Percentiles rank a stretch among this genome's conserved stretches.
Evolutionary conservation across 2,113 vertebrate genomes (phyloP).

Genomic region (Elaphurus davidianus): DNA sequence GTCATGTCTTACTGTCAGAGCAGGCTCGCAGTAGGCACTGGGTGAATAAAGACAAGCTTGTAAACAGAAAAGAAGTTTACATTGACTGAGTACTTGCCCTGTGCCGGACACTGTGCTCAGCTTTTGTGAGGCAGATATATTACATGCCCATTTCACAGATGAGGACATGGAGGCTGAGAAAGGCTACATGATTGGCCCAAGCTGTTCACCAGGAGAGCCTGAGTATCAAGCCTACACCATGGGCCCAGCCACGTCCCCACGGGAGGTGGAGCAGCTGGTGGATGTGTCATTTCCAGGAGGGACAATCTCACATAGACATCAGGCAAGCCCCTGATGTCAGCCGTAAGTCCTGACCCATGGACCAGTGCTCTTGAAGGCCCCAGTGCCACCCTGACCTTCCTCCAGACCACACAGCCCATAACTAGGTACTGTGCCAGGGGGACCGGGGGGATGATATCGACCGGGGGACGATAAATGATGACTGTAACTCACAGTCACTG

Average conservation of each 20-base stretch:
- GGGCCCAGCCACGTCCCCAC: neutral
- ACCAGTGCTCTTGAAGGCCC: neutral
- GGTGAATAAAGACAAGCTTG: neutral
- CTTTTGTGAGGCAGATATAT: neutral
- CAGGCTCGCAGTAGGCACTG: neutral
- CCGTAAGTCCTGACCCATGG: neutral
- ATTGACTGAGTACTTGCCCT: neutral
- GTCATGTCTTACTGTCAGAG: neutral
- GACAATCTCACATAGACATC: neutral
- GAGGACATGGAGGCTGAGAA: neutral
- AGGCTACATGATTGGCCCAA: neutral
- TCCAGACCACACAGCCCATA: rapidly evolving
- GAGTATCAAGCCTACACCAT: too few species aligned
- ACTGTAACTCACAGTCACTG: rapidly evolving
- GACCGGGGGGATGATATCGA: neutral
- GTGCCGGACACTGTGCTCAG: neutral
- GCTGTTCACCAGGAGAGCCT: neutral
- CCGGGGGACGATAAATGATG: rapidly evolving
- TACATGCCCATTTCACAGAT: neutral
- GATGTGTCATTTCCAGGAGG: neutral
- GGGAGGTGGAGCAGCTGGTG: neutral
- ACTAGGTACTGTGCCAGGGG: rapidly evolving
- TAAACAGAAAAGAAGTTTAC: neutral
- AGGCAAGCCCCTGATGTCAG: neutral
- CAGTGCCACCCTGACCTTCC: neutral